Conservation (phyloP, 2,888 invertebrate species). For the Pachydiplax longipennis region DNA sequence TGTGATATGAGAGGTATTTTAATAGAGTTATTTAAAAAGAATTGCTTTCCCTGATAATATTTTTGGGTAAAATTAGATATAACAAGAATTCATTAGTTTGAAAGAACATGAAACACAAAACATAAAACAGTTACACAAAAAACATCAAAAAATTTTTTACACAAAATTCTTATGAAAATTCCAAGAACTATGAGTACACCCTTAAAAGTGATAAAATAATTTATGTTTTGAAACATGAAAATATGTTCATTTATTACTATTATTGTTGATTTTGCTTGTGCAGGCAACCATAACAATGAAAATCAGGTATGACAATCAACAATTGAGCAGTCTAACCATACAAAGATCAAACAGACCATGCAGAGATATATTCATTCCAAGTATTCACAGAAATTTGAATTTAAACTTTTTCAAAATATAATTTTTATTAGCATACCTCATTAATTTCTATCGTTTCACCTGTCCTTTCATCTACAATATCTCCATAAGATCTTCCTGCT, state of each 20-base stretch:
- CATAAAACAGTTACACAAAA: not conserved
- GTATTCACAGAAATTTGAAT: not conserved
- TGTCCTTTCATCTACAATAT: constrained; percentile 84
- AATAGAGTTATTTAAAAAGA: no score
- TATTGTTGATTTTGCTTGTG: not conserved
- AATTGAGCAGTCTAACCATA: not conserved
- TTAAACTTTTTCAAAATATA: not conserved
- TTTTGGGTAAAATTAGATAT: no score
- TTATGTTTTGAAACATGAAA: no score
- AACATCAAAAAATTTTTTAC: not conserved
- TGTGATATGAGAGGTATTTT: no score
- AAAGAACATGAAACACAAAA: not conserved
- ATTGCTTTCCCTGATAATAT: no score
- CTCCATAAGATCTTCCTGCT: constrained; percentile 90
- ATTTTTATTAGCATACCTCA: constrained; percentile 69
- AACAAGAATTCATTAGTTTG: not conserved
- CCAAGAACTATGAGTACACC: no score
- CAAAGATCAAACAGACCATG: not conserved
- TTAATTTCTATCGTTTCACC: constrained; percentile 87
- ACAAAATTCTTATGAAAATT: not conserved
- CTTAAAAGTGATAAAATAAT: no score
- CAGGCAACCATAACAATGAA: not conserved
- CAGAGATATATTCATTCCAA: not conserved
- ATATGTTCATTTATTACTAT: not conserved
- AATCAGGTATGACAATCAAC: not conserved